Evolutionary conservation across 2,797 vertebrate species (phyloP), one percentile per base, ranked within the genome.

Genomic region (Pyrocephalus nanus): DNA sequence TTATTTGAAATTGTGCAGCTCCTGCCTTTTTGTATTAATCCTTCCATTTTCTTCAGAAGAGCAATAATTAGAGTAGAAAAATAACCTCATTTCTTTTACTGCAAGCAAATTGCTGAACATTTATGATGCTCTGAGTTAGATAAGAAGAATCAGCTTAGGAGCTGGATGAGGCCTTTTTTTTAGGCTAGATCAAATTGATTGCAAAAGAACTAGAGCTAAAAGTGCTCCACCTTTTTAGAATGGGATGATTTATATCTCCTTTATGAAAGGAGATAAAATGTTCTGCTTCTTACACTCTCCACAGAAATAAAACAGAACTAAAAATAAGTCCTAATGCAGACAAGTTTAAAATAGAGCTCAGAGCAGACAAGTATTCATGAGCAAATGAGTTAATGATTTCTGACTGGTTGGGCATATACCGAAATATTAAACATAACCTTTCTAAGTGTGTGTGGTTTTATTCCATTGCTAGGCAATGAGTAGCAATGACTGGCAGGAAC

Each of bases 161-260:
- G 75, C 45, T 81, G 72, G 54, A 75, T 30, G 20, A 89, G 40
- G 36, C 42, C 47, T 81, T 66, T 32, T 70, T 91, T 74, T 80
- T 69, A 79, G 65, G 40, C 51, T 93, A 55, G 62, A 94, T 93
- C 75, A 93, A 86, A 90, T 9, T 78, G 91, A 87, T 80, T 78
- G 61, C 1, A 2, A 74, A 70, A 90, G 95, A 85, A 42, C 60
- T 65, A 36, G 74, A 94, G 86, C 48, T 80, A 88, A 89, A 96
- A 93, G 90, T 61, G 42, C 77, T 94, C 90, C 80, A 90, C 76
- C 87, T 92, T 95, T 92, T 96, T 85, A 90, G 83, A 92, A 90
- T 79, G 38, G 75, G 67, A 72, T 96, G 95, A 96, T 96, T 97
- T 96, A 93, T 96, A 87, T 93, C 92, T 94, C 32, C 54, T 94